Evolutionary conservation across 2,113 vertebrate species (phyloP).

Genomic region (Cheirogaleus medius): DNA sequence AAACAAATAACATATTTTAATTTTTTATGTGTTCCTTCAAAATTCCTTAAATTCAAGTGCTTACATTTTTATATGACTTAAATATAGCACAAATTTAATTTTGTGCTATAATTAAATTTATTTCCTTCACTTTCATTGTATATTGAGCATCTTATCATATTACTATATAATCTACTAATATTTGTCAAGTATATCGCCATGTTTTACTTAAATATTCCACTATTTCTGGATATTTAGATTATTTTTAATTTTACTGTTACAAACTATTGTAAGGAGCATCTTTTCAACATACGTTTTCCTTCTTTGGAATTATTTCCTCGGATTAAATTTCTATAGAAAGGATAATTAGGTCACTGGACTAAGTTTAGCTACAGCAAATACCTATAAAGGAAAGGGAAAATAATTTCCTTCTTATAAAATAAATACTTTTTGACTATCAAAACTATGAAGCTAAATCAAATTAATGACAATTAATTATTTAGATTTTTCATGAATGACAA

Average conservation of each 20-base stretch:
- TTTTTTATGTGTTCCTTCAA: neutral
- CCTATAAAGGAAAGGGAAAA: neutral
- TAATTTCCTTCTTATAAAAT: neutral
- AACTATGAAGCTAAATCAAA: neutral
- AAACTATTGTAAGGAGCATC: neutral
- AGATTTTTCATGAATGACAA: neutral
- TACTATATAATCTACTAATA: neutral
- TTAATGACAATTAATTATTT: neutral
- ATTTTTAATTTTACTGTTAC: neutral
- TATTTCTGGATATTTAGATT: neutral
- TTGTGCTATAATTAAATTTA: neutral
- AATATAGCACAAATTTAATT: neutral
- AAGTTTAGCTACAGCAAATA: neutral
- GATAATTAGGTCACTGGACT: neutral
- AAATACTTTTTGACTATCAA: neutral
- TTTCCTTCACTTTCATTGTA: neutral
- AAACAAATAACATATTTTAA: neutral
- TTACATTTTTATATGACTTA: neutral
- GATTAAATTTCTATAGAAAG: neutral
- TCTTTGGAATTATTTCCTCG: neutral
- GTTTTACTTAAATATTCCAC: neutral
- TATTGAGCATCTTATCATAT: neutral
- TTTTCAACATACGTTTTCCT: neutral
- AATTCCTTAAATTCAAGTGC: neutral
- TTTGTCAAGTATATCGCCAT: neutral